Conservation (phyloP, 2,797 vertebrate species). For the Phalloptychus januarius region DNA sequence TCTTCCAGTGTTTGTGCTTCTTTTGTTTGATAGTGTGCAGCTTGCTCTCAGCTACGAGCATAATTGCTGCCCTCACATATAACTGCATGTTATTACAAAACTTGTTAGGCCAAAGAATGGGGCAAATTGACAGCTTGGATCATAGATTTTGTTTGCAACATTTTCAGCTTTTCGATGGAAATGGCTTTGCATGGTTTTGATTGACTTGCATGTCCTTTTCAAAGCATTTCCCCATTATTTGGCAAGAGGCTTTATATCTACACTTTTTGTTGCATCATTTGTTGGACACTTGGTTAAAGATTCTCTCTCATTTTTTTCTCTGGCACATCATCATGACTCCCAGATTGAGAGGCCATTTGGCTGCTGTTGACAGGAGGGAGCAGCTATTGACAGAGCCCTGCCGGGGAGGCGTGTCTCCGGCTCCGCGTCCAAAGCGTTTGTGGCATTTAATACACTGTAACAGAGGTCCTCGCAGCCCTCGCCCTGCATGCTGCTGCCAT, state of each 20-base stretch:
- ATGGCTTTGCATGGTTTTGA: slow-evolving; percentile 51
- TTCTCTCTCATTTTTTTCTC: slow-evolving; percentile 38
- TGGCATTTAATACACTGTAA: slow-evolving; percentile 86
- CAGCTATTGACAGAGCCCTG: slow-evolving; percentile 81
- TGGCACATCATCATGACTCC: slow-evolving; percentile 62
- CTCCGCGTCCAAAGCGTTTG: slow-evolving; percentile 82
- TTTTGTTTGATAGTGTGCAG: slow-evolving; percentile 64
- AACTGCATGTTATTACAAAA: slow-evolving; percentile 60
- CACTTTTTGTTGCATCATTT: slow-evolving; percentile 24
- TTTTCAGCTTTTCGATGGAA: slow-evolving; percentile 51
- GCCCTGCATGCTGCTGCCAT: slow-evolving; percentile 75
- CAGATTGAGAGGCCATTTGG: slow-evolving; percentile 82
- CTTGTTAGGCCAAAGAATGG: slow-evolving; percentile 62
- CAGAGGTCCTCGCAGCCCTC: slow-evolving; percentile 74
- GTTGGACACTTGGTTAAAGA: slow-evolving; percentile 17
- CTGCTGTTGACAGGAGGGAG: slow-evolving; percentile 83
- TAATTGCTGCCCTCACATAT: slow-evolving; percentile 65
- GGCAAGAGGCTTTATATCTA: slow-evolving; percentile 22
- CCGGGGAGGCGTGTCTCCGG: slow-evolving; percentile 78
- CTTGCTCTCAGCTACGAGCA: slow-evolving; percentile 40
- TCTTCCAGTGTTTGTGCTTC: slow-evolving; percentile 47
- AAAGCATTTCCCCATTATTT: slow-evolving; percentile 33
- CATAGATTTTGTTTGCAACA: slow-evolving; percentile 56
- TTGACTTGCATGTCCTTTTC: slow-evolving; percentile 36
- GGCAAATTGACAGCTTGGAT: slow-evolving; percentile 60